Conservation (phyloP, 2,797 vertebrate genomes). For the Naso thynnoides region DNA sequence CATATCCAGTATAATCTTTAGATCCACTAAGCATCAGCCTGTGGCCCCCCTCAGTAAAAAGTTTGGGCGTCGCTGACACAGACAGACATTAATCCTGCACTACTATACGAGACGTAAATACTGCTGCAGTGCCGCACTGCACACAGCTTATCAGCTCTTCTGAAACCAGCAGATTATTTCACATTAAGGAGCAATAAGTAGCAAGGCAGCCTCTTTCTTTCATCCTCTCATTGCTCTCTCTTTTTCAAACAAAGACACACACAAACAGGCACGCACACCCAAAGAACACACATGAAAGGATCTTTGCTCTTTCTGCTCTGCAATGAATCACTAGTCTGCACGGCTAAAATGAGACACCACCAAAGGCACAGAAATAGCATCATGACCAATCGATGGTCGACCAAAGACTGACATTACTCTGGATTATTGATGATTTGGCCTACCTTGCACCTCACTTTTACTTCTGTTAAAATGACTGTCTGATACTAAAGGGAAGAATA, state of each 20-base stretch:
- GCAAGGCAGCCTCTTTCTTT: slow-evolving; percentile 31
- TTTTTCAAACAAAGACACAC: slow-evolving; percentile 55
- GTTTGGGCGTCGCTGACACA: slow-evolving; percentile 30
- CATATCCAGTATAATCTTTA: slow-evolving; percentile 15
- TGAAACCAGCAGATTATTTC: slow-evolving; percentile 70
- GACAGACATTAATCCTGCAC: slow-evolving; percentile 48
- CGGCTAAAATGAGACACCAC: slow-evolving; percentile 72
- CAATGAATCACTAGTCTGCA: slow-evolving; percentile 69
- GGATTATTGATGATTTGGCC: slow-evolving; percentile 68
- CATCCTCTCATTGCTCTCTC: slow-evolving; percentile 26
- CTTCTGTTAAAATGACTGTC: slow-evolving; percentile 22
- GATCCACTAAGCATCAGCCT: slow-evolving; percentile 24
- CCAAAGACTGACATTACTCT: slow-evolving; percentile 52
- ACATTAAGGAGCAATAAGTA: slow-evolving; percentile 59
- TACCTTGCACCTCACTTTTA: slow-evolving; percentile 40
- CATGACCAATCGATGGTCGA: slow-evolving; percentile 68
- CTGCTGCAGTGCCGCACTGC: slow-evolving; percentile 70
- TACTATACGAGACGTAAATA: slow-evolving; percentile 35
- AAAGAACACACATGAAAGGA: slow-evolving; percentile 55
- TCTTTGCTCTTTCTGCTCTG: slow-evolving; percentile 55
- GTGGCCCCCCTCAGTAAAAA: slow-evolving; percentile 24
- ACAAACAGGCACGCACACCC: slow-evolving; percentile 35
- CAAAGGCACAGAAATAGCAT: slow-evolving; percentile 73
- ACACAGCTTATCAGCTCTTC: slow-evolving; percentile 59
- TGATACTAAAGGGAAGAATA: slow-evolving; percentile 7